Base-by-base conservation (phyloP, 1,140 invertebrate species). In the Neoseiulus cucumeris region DNA sequence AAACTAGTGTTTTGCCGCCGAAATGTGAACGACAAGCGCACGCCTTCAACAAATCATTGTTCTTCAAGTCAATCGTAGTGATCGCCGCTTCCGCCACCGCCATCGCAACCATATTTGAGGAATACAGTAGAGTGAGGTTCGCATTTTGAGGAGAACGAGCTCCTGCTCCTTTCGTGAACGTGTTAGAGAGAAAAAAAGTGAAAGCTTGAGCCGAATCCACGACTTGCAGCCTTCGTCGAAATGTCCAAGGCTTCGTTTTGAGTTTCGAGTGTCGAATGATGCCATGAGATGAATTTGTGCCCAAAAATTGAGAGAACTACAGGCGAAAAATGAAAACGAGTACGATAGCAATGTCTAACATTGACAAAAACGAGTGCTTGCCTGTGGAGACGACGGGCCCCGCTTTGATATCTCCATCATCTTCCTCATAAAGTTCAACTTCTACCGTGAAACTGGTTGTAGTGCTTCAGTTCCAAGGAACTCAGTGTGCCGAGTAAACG, bases 211-310 rank as follows among this genome's bases (percentile, higher is more conserved):
- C 33, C 33, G 33, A 39, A 39, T 9, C 33, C 4, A 4, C 33
- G 33, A 39, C 4, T 39, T 39, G 4, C 33, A 39, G 9, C 33
- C 33, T 39, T 9, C 9, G 33, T 9, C 45, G 25, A 47, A 17
- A 20, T 28, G 45, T 4, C 45, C 5, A 47, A 47, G 45, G 25
- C 7, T 22, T n/a, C 42, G n/a, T 44, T 20, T 47, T 47, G 45
- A 47, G 45, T 22, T 28, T 20, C 18, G 45, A 22, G 45, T 47
- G 25, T 7, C 45, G 17, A 20, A 47, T 5, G 45, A 59, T 59
- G 14, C 51, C 51, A 59, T 59, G 51, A 59, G 51, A 59, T 59
- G 51, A 59, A 33, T 14, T 25, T 29, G 51, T 59, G 51, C 51
- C 51, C 25, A 9, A 59, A 28, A 20, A 59, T 33, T 33, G 51